A percentile compares a stretch with the other conserved stretches of the same genome.
Evolutionary conservation across 1,140 invertebrate genomes (phyloP).

Genomic region (Mycetomoellerius zeteki): DNA sequence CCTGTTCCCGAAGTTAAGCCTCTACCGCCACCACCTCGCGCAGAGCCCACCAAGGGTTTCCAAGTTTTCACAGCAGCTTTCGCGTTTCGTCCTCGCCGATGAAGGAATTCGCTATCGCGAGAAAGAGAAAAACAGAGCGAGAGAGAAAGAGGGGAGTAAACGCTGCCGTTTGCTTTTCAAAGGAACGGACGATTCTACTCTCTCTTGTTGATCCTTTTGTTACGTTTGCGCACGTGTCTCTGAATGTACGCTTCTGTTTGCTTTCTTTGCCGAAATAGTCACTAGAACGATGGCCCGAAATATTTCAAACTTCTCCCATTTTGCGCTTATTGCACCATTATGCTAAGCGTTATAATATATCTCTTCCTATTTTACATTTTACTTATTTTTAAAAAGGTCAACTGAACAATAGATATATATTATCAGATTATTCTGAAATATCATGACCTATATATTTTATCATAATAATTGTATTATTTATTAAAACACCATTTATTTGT

Average conservation of each 20-base stretch:
- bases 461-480: neutral
- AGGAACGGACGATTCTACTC: conserved; percentile 35
- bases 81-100: conserved; percentile 12
- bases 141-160: neutral
- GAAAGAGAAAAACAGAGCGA: neutral
- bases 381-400: neutral
- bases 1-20: conserved; percentile 58
- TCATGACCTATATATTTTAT: neutral
- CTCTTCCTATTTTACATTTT: neutral
- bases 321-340: conserved; percentile 1
- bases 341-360: neutral
- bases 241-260: conserved; percentile 21
- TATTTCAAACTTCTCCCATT: conserved; percentile 31
- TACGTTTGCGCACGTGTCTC: conserved; percentile 2
- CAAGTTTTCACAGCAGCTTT: conserved; percentile 53
- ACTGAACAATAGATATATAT: neutral
- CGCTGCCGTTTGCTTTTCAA: conserved; percentile 49
- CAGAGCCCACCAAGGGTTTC: neutral
- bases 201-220: conserved; percentile 50
- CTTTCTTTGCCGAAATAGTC: conserved; percentile 9
- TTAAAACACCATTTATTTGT: neutral
- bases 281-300: conserved; percentile 13
- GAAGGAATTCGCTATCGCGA: conserved; percentile 23
- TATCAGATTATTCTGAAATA: conserved; percentile 5
- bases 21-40: conserved; percentile 19